phyloP scores from a whole-genome alignment of 2,113 vertebrate genomes.

The Heliornis fulica region DNA sequence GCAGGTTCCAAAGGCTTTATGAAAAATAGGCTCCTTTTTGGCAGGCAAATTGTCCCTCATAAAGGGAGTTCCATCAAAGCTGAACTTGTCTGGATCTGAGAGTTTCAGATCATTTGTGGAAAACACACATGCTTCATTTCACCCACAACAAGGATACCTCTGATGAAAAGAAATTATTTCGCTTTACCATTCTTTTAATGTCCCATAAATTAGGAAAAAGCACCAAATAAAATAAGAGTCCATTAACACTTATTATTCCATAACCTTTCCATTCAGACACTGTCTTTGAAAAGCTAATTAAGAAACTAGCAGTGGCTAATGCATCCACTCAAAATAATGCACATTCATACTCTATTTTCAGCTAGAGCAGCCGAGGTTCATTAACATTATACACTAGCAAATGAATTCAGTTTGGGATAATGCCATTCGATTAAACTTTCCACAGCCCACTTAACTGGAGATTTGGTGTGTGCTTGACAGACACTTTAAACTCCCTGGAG shows the following conservation, averaged over 20 bases:
- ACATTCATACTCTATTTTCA: conserved; percentile 30
- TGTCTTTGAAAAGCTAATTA: conserved; percentile 40
- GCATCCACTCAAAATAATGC: conserved; percentile 24
- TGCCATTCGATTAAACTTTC: conserved; percentile 19
- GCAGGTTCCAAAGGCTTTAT: background rate
- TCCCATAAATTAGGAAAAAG: background rate
- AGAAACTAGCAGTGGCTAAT: conserved; percentile 31
- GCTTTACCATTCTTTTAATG: background rate
- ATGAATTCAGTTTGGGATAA: conserved; percentile 47
- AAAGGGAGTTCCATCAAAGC: background rate
- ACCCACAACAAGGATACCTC: background rate
- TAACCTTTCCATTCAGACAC: conserved; percentile 23
- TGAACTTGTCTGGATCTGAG: background rate
- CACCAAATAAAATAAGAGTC: background rate
- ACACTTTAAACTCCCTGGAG: background rate
- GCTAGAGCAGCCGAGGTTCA: background rate
- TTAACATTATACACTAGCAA: conserved; percentile 28
- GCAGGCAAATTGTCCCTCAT: background rate
- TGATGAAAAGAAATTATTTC: background rate
- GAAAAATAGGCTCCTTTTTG: background rate
- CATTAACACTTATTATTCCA: conserved; percentile 28
- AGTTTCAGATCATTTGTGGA: background rate
- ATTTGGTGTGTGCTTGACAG: conserved; percentile 15
- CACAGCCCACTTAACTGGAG: conserved; percentile 14
- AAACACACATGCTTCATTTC: background rate